Evolutionary conservation across 1,140 invertebrate genomes (phyloP).

Genomic region (Eufriesea mexicana): DNA sequence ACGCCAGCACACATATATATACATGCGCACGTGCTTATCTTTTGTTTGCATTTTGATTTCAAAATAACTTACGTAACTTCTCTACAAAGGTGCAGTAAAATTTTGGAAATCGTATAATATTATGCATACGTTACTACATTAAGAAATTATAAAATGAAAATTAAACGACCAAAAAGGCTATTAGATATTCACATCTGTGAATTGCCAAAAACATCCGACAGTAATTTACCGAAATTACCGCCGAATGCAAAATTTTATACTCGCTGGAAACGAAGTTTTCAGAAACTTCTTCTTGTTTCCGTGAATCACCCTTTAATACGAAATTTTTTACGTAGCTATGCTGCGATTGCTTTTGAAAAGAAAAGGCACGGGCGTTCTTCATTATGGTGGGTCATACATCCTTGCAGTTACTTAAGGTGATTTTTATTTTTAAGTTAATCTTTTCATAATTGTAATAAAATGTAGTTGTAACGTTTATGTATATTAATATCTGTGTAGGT

Average conservation of each 20-base stretch:
- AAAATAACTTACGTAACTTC: conserved; percentile 6
- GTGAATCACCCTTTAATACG: conserved; percentile 66
- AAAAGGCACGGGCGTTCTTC: conserved; percentile 66
- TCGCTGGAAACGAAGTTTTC: conserved; percentile 66
- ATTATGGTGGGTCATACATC: conserved; percentile 75
- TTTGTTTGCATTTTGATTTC: not conserved
- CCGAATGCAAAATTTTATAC: conserved; percentile 66
- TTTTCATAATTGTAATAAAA: not conserved
- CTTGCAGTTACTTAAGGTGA: conserved; percentile 71
- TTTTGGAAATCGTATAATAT: not conserved
- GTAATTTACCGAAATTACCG: conserved; percentile 70
- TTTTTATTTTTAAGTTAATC: not conserved
- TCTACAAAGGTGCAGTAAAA: not conserved
- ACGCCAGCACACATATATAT: no score
- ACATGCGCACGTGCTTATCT: not conserved
- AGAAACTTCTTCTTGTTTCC: conserved; percentile 71
- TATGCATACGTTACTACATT: not conserved
- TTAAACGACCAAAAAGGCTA: conserved; percentile 19
- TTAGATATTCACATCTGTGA: conserved; percentile 66
- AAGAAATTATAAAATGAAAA: not conserved
- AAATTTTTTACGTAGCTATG: conserved; percentile 68
- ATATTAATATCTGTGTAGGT: conserved; percentile 56
- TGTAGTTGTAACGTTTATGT: not conserved
- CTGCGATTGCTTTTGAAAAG: conserved; percentile 72
- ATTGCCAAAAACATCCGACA: conserved; percentile 64